phyloP scores from a whole-genome alignment of 2,888 invertebrate genomes.

The Bombylius discolor region DNA sequence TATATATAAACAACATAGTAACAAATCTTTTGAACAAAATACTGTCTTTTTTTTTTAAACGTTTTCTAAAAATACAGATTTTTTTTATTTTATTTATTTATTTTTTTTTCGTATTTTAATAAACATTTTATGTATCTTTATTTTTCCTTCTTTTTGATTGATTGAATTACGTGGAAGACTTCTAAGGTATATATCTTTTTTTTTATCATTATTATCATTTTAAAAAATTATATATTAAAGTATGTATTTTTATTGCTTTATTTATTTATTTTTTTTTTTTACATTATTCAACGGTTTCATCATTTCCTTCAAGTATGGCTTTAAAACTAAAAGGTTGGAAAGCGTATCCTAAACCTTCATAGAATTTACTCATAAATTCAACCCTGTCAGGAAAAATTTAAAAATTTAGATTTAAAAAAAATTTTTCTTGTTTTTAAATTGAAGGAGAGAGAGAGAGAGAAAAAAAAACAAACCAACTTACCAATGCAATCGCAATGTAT shows the following conservation, averaged over 20 bases:
- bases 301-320: conserved; percentile 49
- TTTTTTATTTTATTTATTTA: no score
- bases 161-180: no score
- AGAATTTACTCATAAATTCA: conserved; percentile 95
- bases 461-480: conserved; percentile 29
- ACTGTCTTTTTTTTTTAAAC: neutral
- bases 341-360: conserved; percentile 64
- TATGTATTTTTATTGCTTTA: no score
- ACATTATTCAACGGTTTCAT: conserved; percentile 19
- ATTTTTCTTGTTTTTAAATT: neutral
- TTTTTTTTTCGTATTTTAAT: no score
- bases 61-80: no score
- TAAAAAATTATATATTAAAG: no score
- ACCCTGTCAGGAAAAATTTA: conserved; percentile 47
- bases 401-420: neutral
- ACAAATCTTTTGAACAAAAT: neutral
- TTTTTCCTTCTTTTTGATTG: neutral
- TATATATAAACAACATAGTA: neutral
- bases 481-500: conserved; percentile 96
- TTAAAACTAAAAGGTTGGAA: conserved; percentile 82
- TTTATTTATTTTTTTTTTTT: neutral
- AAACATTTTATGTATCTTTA: neutral
- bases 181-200: no score
- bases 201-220: no score
- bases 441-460: neutral